phyloP scores from a whole-genome alignment of 2,888 invertebrate genomes.

The Deilephila elpenor region DNA sequence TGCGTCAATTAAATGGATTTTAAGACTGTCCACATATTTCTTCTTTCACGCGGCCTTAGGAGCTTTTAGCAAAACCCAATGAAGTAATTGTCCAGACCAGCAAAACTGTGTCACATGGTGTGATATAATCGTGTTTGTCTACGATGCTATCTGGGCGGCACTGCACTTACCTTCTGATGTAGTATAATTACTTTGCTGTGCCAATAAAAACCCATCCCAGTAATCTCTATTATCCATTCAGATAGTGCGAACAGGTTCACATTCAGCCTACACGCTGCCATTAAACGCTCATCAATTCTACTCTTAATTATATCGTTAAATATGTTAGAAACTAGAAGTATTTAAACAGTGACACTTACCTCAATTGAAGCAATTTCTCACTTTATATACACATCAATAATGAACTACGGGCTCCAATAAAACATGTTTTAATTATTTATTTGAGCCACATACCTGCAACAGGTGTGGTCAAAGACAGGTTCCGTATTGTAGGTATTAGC shows the following conservation, averaged over 20 bases:
- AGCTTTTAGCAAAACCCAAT: too few species aligned
- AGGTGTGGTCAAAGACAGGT: slow-evolving; percentile 74
- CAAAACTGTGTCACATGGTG: too few species aligned
- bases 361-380: slow-evolving; percentile 53
- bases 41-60: too few species aligned
- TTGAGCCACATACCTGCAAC: slow-evolving; percentile 64
- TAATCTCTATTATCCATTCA: too few species aligned
- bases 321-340: background rate
- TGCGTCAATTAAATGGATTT: too few species aligned
- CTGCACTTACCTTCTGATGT: too few species aligned
- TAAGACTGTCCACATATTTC: too few species aligned
- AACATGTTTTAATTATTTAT: slow-evolving; percentile 70
- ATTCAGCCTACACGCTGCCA: background rate
- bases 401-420: slow-evolving; percentile 58
- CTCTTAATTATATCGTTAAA: slow-evolving; percentile 11
- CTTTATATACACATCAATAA: slow-evolving; percentile 54
- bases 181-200: too few species aligned
- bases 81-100: too few species aligned
- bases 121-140: too few species aligned
- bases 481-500: slow-evolving; percentile 69
- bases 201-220: too few species aligned
- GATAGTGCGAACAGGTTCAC: background rate
- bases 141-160: too few species aligned
- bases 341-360: slow-evolving; percentile 31
- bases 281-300: background rate